These are phyloP conservation scores for Enteromius anoplus DNA, from an alignment of 2,797 vertebrate species.

Conservation along the genomic window DNA sequence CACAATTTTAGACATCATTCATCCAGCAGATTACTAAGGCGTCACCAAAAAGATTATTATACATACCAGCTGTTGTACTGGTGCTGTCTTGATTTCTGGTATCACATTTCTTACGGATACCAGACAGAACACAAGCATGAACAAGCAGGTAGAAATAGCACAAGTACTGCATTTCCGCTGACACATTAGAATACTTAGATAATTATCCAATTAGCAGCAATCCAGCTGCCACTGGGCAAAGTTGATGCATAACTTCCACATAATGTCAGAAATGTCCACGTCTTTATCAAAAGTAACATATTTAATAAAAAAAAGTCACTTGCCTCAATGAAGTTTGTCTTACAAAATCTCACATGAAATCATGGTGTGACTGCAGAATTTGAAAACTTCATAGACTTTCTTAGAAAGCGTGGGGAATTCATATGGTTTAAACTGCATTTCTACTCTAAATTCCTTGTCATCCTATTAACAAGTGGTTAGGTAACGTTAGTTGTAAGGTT, in stretches of 20 bases:
- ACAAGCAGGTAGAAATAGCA: background rate
- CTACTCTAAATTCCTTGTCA: background rate
- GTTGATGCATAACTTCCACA: background rate
- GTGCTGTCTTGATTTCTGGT: background rate
- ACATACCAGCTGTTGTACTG: constrained; percentile 13
- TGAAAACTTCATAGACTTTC: background rate
- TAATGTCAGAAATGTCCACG: background rate
- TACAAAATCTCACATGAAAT: constrained; percentile 32
- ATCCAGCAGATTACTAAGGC: background rate
- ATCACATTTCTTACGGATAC: constrained; percentile 23
- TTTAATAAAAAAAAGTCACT: background rate
- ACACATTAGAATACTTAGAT: background rate
- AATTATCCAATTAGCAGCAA: background rate
- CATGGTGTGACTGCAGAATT: constrained; percentile 26
- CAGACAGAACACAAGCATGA: background rate
- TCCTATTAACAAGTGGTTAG: background rate
- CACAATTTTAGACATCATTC: too few relatives aligned
- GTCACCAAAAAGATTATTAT: background rate
- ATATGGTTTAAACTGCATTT: constrained; percentile 22
- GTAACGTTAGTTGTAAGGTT: background rate
- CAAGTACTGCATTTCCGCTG: background rate
- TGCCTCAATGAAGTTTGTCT: constrained; percentile 43
- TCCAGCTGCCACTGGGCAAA: background rate
- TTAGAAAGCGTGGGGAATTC: background rate
- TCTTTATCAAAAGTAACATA: background rate